phyloP scores from a whole-genome alignment of 2,888 invertebrate genomes.

The Galerucella nymphaeae region DNA sequence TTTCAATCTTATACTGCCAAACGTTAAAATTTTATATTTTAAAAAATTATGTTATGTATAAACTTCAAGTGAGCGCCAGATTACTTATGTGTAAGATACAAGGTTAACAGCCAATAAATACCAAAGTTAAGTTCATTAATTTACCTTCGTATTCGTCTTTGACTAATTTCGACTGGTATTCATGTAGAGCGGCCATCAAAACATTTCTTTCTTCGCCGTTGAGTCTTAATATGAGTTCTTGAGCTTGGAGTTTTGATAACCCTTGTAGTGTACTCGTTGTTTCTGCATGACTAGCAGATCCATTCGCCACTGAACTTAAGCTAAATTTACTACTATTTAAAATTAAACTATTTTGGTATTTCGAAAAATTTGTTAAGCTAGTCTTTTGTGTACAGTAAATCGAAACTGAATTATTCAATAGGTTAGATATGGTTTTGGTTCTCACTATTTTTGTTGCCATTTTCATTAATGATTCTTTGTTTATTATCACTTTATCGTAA shows the following conservation, averaged over 20 bases:
- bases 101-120: constrained; percentile 35
- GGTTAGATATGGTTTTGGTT: constrained; percentile 37
- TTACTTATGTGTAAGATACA: constrained; percentile 22
- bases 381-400: constrained; percentile 39
- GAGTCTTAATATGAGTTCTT: constrained; percentile 77
- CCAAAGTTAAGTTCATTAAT: constrained; percentile 46
- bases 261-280: constrained; percentile 63
- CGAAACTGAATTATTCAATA: constrained; percentile 35
- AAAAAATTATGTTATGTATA: background rate
- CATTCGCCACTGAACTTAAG: constrained; percentile 52
- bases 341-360: constrained; percentile 35
- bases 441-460: constrained; percentile 50
- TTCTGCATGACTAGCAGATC: constrained; percentile 62
- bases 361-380: constrained; percentile 44
- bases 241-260: constrained; percentile 75
- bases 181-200: constrained; percentile 76
- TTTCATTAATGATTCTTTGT: constrained; percentile 20
- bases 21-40: background rate
- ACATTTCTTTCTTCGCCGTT: constrained; percentile 79
- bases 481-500: constrained; percentile 3
- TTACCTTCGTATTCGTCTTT: constrained; percentile 85
- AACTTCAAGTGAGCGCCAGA: background rate
- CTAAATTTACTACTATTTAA: constrained; percentile 51
- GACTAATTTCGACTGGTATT: constrained; percentile 78
- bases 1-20: no score